phyloP scores from a whole-genome alignment of 2,113 vertebrate species.

The Macquaria australasica region DNA sequence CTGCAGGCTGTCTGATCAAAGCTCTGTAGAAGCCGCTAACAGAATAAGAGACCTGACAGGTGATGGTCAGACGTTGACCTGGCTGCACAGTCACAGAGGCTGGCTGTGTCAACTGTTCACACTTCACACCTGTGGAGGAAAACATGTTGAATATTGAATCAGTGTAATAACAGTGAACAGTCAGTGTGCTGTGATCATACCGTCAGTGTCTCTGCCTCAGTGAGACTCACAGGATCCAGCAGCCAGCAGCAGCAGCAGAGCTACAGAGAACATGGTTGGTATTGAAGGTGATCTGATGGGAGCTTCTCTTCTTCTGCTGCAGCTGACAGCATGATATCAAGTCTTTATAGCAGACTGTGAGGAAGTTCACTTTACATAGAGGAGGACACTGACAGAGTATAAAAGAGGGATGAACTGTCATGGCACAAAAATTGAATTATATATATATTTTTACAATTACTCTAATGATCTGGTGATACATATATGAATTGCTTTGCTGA shows the following conservation, averaged over 20 bases:
- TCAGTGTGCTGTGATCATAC: neutral
- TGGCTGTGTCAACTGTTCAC: slow-evolving; percentile 61
- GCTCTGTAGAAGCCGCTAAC: no score
- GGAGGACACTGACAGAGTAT: neutral
- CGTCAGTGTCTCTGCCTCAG: neutral
- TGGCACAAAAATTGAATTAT: no score
- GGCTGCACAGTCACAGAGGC: slow-evolving; percentile 52
- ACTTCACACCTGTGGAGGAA: slow-evolving; percentile 12
- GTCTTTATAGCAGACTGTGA: slow-evolving; percentile 15
- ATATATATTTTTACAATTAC: no score
- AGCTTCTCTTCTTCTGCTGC: slow-evolving; percentile 1
- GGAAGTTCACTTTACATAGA: slow-evolving; percentile 33
- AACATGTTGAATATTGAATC: neutral
- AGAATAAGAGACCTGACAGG: slow-evolving; percentile 13
- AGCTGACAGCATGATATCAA: neutral
- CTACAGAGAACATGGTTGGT: slow-evolving; percentile 50
- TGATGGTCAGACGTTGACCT: slow-evolving; percentile 43
- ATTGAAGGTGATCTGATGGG: slow-evolving; percentile 3
- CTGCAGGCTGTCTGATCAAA: no score
- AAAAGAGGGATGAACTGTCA: no score
- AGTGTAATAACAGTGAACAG: neutral
- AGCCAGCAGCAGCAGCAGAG: slow-evolving; percentile 53
- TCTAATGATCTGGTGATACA: no score
- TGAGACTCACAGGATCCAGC: slow-evolving; percentile 52
- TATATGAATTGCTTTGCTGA: no score